Evolutionary conservation across 2,113 vertebrate genomes (phyloP).

Genomic region (Centropristis striata): DNA sequence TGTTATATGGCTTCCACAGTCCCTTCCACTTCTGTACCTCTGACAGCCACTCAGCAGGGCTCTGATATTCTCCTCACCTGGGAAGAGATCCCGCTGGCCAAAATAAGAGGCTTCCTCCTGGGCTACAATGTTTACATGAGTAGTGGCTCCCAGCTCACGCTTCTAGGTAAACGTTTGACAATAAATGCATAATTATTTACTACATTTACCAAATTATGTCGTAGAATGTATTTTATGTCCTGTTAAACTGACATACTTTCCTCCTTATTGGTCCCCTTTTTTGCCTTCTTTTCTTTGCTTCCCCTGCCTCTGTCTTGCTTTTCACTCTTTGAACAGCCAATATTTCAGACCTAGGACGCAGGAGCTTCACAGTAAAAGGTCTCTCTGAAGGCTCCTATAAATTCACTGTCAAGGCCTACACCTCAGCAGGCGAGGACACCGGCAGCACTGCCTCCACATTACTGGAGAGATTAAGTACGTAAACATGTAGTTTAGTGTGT

Average conservation of each 20-base stretch:
- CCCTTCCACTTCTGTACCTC: constrained; percentile 65
- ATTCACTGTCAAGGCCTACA: constrained; percentile 85
- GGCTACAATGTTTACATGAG: constrained; percentile 83
- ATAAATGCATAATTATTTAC: not conserved
- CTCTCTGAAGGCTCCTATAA: constrained; percentile 75
- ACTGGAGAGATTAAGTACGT: constrained; percentile 75
- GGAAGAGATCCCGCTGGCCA: constrained; percentile 63
- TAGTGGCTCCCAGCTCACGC: constrained; percentile 64
- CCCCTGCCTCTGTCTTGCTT: not conserved
- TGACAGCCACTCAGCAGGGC: constrained; percentile 66
- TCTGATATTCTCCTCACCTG: constrained; percentile 77
- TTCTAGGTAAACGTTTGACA: constrained; percentile 70
- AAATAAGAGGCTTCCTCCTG: constrained; percentile 77
- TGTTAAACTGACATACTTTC: not conserved
- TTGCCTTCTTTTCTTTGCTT: not conserved
- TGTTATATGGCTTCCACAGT: constrained; percentile 51
- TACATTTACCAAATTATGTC: not conserved
- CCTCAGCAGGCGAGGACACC: constrained; percentile 78
- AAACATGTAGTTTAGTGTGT: not conserved
- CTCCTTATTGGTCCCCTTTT: not conserved
- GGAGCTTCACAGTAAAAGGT: constrained; percentile 71
- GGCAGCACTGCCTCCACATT: constrained; percentile 73
- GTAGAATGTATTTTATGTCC: constrained; percentile 1
- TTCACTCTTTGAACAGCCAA: constrained; percentile 63
- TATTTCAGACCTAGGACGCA: constrained; percentile 59